Evolutionary conservation across 1,140 invertebrate genomes (phyloP).

Genomic region (Pentalonia nigronervosa): DNA sequence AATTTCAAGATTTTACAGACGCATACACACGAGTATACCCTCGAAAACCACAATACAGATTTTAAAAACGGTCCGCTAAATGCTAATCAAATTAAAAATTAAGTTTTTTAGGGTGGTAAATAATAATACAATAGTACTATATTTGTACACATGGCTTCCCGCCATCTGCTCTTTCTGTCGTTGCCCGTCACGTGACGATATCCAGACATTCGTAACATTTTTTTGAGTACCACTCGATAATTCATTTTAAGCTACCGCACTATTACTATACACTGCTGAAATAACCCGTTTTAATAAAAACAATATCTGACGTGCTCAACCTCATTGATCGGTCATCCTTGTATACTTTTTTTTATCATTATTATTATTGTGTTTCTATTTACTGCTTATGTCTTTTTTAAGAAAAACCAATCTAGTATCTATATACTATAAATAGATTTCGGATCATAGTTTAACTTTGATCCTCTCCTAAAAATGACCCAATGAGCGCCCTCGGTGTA

Average conservation of each 20-base stretch:
- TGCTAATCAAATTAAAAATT: background rate
- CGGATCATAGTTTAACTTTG: no score
- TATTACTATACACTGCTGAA: background rate
- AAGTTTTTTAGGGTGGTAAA: background rate
- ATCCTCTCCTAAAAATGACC: no score
- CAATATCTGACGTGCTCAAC: background rate
- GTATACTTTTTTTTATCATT: background rate
- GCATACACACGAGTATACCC: background rate
- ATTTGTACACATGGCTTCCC: background rate
- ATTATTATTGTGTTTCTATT: background rate
- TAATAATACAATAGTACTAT: background rate
- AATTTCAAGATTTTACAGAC: background rate
- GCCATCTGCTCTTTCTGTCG: slow-evolving; percentile 12
- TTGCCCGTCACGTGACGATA: background rate
- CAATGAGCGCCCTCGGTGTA: background rate
- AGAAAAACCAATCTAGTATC: background rate
- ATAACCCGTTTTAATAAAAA: background rate
- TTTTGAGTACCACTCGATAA: background rate
- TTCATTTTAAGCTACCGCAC: background rate
- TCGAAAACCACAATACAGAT: background rate
- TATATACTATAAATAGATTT: no score
- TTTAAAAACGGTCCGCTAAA: background rate
- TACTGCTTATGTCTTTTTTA: background rate
- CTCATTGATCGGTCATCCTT: background rate
- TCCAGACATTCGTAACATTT: background rate